These are phyloP conservation scores for Drosophila tristis DNA, from an alignment of 1,140 invertebrate species.

Conservation along the genomic window DNA sequence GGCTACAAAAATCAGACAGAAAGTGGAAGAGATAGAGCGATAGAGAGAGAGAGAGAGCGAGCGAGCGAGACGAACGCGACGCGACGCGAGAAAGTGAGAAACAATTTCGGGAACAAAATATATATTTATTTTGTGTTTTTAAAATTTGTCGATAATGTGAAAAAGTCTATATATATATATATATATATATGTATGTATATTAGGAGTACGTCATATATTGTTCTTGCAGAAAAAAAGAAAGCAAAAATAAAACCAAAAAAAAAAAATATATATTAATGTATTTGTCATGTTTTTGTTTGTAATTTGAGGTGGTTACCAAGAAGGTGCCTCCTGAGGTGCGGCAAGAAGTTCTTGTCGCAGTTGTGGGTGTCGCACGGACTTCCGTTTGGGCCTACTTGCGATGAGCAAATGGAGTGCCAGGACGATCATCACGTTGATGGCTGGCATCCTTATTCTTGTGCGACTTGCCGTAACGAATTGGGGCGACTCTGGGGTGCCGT, in stretches of 20 bases:
- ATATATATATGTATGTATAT: slow-evolving; percentile 32
- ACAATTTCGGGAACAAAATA: slow-evolving; percentile 80
- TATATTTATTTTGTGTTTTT: slow-evolving; percentile 79
- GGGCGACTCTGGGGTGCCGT: too few relatives aligned
- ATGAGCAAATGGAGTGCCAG: too few relatives aligned
- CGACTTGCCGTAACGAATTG: too few relatives aligned
- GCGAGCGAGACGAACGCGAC: slow-evolving; percentile 2
- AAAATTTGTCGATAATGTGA: slow-evolving; percentile 64
- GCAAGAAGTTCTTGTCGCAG: too few relatives aligned
- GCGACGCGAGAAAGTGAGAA: slow-evolving; percentile 22
- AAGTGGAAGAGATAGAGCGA: slow-evolving; percentile 11
- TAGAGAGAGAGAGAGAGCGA: slow-evolving; percentile 12
- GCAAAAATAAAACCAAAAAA: slow-evolving; percentile 48
- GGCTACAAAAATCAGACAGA: slow-evolving; percentile 69
- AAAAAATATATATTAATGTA: not conserved
- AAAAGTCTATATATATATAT: slow-evolving; percentile 13
- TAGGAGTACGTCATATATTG: slow-evolving; percentile 49
- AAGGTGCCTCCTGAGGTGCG: too few relatives aligned
- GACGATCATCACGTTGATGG: too few relatives aligned
- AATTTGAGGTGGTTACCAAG: too few relatives aligned
- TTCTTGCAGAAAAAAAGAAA: slow-evolving; percentile 52
- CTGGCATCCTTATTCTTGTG: too few relatives aligned
- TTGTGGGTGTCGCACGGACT: too few relatives aligned
- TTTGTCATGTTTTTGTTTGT: not conserved
- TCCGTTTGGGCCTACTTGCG: too few relatives aligned